Conservation (phyloP, 1,140 invertebrate genomes). For the Rhizoglyphus robini region DNA sequence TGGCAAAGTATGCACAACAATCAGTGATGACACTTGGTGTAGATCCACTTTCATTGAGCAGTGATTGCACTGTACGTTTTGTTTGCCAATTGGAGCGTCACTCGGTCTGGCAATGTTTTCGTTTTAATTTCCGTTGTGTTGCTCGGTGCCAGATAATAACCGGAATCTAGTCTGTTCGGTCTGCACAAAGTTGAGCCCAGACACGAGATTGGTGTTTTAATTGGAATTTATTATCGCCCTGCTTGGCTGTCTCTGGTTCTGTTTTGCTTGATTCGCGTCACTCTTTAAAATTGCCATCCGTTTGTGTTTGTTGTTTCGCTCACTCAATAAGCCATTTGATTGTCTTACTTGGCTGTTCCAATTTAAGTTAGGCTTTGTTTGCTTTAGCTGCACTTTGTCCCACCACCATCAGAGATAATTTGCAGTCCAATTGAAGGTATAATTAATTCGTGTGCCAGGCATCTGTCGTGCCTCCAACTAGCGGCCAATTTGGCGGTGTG, state of each 20-base stretch:
- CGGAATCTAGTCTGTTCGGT: not conserved
- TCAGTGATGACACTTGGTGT: not conserved
- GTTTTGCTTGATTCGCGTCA: not conserved
- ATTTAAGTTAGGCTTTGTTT: no score
- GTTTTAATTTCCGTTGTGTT: constrained; percentile 11
- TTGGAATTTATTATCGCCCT: constrained; percentile 8
- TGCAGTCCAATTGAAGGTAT: not conserved
- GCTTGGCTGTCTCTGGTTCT: not conserved
- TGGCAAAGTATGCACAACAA: no score
- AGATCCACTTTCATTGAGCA: not conserved
- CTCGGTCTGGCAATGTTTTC: not conserved
- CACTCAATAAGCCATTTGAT: no score
- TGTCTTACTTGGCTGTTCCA: no score
- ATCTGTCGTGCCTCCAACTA: no score
- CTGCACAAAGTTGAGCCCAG: not conserved
- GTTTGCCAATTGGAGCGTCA: not conserved
- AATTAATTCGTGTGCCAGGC: not conserved
- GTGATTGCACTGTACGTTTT: not conserved
- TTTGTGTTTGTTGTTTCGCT: no score
- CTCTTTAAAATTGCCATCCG: no score
- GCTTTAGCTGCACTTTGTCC: no score
- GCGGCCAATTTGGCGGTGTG: no score
- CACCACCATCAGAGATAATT: no score
- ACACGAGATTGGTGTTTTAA: constrained; percentile 1
- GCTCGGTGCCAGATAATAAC: not conserved